These are phyloP conservation scores for Cheirogaleus medius DNA, from an alignment of 2,113 vertebrate genomes.

Conservation along the genomic window DNA sequence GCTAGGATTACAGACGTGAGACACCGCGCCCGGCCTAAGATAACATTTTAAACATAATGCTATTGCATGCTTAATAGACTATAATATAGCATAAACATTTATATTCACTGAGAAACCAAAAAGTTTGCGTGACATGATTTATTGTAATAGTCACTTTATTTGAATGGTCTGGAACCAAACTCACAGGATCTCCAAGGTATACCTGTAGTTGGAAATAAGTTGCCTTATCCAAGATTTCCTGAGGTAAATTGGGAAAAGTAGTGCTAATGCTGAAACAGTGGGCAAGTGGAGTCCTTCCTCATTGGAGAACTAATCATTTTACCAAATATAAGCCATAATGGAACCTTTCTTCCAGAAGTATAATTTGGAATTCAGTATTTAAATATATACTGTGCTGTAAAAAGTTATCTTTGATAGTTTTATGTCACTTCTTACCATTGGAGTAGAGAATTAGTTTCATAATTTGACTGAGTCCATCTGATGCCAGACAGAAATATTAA, in stretches of 20 bases:
- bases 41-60: not conserved
- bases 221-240: not conserved
- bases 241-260: not conserved
- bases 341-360: not conserved
- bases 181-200: not conserved
- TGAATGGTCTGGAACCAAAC: not conserved
- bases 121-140: not conserved
- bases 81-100: not conserved
- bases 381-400: not conserved
- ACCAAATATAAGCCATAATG: not conserved
- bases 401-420: slow-evolving; percentile 2
- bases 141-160: not conserved
- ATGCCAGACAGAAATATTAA: not conserved
- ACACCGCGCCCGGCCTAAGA: no score
- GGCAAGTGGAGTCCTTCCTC: not conserved
- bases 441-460: not conserved
- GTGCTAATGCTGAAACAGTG: not conserved
- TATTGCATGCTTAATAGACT: not conserved
- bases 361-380: not conserved
- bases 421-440: not conserved
- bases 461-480: not conserved
- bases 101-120: not conserved
- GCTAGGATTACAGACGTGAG: no score
- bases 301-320: not conserved
- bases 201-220: not conserved